Conservation (phyloP, 2,113 vertebrate genomes). For the Rafetus swinhoei region DNA sequence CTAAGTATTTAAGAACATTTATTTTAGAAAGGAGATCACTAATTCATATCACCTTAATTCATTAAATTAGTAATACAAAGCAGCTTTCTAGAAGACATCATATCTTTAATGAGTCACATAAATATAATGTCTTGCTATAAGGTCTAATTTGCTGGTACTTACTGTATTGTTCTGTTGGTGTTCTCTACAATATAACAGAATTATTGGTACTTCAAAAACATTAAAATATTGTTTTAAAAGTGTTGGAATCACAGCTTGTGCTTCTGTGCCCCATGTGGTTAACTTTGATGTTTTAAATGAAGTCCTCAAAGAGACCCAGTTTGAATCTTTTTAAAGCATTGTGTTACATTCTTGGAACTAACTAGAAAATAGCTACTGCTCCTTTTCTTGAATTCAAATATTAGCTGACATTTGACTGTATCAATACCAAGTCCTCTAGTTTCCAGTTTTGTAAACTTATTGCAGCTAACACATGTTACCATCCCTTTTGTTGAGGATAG, state of each 20-base stretch:
- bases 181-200: slow-evolving; percentile 36
- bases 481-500: not conserved
- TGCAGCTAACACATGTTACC: not conserved
- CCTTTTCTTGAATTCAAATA: not conserved
- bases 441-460: not conserved
- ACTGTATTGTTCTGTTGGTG: slow-evolving; percentile 15
- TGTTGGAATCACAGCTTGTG: slow-evolving; percentile 28
- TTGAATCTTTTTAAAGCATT: slow-evolving; percentile 28
- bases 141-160: slow-evolving; percentile 40
- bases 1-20: slow-evolving; percentile 34
- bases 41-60: slow-evolving; percentile 22
- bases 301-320: slow-evolving; percentile 37
- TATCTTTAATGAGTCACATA: slow-evolving; percentile 54
- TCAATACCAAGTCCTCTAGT: not conserved
- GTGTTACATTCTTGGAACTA: slow-evolving; percentile 20
- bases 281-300: slow-evolving; percentile 48
- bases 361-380: not conserved
- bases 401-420: slow-evolving; percentile 34
- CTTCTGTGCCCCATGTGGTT: slow-evolving; percentile 35
- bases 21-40: slow-evolving; percentile 9
- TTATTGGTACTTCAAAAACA: slow-evolving; percentile 47
- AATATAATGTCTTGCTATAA: slow-evolving; percentile 41
- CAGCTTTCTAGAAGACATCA: slow-evolving; percentile 6
- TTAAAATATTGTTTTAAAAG: slow-evolving; percentile 33
- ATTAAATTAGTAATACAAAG: slow-evolving; percentile 32